Base-by-base conservation (phyloP, 2,113 vertebrate species). In the Nesogale talazaci region DNA sequence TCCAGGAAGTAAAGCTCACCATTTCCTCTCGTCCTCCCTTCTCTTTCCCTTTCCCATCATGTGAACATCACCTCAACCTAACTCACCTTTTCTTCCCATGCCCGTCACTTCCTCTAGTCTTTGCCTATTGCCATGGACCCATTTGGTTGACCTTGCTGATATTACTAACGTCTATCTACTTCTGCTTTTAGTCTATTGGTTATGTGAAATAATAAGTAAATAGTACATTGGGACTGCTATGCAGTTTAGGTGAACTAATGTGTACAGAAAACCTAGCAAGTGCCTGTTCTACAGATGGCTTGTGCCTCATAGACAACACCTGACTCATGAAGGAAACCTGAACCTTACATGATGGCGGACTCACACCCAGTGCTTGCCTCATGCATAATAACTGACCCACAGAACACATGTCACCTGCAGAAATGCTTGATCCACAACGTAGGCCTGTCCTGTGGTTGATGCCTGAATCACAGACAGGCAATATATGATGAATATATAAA, bases 21-120 rank as follows among this genome's bases (percentile, higher is more conserved):
- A 9, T 77, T 70, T 42, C 1, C 15, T 38, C n/a, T n/a, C n/a
- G 10, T 34, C n/a, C 38, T 10, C 14, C 42, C 36, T 10, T n/a
- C n/a, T n/a, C n/a, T n/a, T n/a, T n/a, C n/a, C n/a, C n/a, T n/a
- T n/a, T n/a, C n/a, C n/a, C n/a, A 25, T 61, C 29, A 38, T 40
- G 46, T 3, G 1, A 1, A 6, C 23, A 0, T 5, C 17, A 22
- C 8, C 61, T 12, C 6, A 81, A 3, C 29, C 6, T 14, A 20
- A 31, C 57, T 25, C 20, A 23, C 3, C n/a, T n/a, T n/a, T n/a
- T 22, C 72, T 15, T 36, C 22, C 1, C 7, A 69, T 38, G 2
- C 46, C 56, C 57, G 15, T 19, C 75, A 19, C 42, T 23, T 25
- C 34, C 7, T 31, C n/a, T 12, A 11, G 14, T 88, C 5, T 29